Evolutionary conservation across 2,888 invertebrate species (phyloP), one percentile per base, ranked within the genome.

Genomic region (Allolobophora icterica): DNA sequence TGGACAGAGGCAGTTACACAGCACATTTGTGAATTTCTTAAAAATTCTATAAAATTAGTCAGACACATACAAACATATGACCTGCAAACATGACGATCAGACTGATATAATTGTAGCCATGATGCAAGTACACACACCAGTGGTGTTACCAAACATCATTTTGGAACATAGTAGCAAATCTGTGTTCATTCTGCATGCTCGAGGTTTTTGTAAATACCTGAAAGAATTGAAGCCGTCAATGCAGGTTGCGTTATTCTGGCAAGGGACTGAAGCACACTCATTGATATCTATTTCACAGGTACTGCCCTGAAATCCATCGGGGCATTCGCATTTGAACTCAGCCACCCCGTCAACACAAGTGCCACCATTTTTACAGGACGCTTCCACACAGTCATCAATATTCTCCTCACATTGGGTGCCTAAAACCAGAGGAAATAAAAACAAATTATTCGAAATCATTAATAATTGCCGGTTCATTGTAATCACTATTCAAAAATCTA

Each of bases 361-460:
- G n/a, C 91, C 93, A 35, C 90, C 89, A 91, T 93, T 93, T 30
- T 89, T 84, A 84, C 93, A 93, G 0, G 92, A 92, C 8, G 17
- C 13, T 21, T 90, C 90, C n/a, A 21, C n/a, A 83, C 93, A 93
- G 24, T 93, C 93, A 87, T 93, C 92, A 21, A 93, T 91, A 89
- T 93, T 98, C 93, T 97, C 97, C 91, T 95, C 97, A 94, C 99
- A 99, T 94, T 98, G 98, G 91, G 97, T 90, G 0, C 94, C 92
- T 91, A 91, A 84, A 52, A 87, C n/a, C 33, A 89, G 1, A 34
- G 6, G 3, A 52, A 35, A 89, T 42, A 19, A 89, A 89, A 71
- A 71, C 30, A n/a, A 30, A 71, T 71, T 13, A n/a, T n/a, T 71
- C 71, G 11, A 71, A 71, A 71, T 71, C 30, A n/a, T 13, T 71